A percentile compares a stretch with the other conserved stretches of the same genome.
These are phyloP conservation scores for Drosophila suboccidentalis DNA, from an alignment of 2,888 invertebrate genomes.

Conservation along the genomic window DNA sequence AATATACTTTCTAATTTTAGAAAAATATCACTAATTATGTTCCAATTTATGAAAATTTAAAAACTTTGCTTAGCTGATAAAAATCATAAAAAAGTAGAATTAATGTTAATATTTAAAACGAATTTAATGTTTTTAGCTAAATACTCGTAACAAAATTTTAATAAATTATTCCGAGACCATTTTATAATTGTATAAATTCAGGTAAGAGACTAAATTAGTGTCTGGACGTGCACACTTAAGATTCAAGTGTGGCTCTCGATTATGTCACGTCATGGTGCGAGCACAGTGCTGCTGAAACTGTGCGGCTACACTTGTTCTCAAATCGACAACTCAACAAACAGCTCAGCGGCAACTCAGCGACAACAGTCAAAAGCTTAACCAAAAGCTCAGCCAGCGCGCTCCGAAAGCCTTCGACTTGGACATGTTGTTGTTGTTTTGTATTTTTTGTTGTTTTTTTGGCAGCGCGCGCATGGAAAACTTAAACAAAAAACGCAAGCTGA, in stretches of 20 bases:
- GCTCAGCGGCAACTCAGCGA: constrained; percentile 8
- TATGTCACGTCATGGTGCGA: constrained; percentile 39
- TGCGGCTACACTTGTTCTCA: constrained; percentile 41
- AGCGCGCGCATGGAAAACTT: constrained; percentile 64
- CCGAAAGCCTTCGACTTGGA: constrained; percentile 58
- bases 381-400: constrained; percentile 49
- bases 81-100: background rate
- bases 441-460: constrained; percentile 38
- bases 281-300: constrained; percentile 49
- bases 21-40: too few species aligned
- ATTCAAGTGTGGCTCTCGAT: constrained; percentile 29
- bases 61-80: too few species aligned
- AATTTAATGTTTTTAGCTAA: background rate
- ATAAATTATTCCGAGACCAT: background rate
- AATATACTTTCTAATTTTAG: too few species aligned
- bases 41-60: too few species aligned
- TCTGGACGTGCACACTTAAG: constrained; percentile 38
- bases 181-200: background rate
- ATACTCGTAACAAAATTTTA: background rate
- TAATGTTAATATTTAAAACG: background rate
- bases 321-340: constrained; percentile 1
- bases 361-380: constrained; percentile 32
- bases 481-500: constrained; percentile 49
- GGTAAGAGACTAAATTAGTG: constrained; percentile 8
- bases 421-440: constrained; percentile 20